phyloP scores from a whole-genome alignment of 2,888 invertebrate genomes.

The Synergus umbraculus region DNA sequence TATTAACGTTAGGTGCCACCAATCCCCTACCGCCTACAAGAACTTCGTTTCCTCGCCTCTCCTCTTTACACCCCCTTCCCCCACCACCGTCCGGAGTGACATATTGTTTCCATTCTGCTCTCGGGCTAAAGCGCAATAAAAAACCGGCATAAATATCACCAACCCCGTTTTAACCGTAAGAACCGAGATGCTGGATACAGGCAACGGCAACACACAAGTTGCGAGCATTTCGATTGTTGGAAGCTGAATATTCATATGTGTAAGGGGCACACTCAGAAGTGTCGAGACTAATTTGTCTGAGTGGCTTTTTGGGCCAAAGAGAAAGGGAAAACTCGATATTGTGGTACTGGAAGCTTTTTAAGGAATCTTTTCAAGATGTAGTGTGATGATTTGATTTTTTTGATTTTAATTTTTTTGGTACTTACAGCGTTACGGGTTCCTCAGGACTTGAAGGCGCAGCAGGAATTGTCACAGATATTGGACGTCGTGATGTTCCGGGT shows the following conservation, averaged over 20 bases:
- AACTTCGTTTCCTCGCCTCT: constrained; percentile 59
- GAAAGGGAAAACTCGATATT: constrained; percentile 48
- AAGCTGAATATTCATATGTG: constrained; percentile 45
- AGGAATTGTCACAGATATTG: constrained; percentile 65
- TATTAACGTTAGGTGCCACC: constrained; percentile 69
- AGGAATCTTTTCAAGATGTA: not conserved
- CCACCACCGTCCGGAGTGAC: constrained; percentile 63
- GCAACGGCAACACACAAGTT: constrained; percentile 42
- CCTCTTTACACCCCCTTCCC: constrained; percentile 45
- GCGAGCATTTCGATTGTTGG: constrained; percentile 27
- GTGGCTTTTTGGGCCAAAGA: constrained; percentile 72
- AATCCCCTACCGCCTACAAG: constrained; percentile 67
- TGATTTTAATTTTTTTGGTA: constrained; percentile 54
- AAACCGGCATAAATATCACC: constrained; percentile 75
- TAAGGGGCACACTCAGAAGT: constrained; percentile 43
- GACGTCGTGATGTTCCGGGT: constrained; percentile 73
- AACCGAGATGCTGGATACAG: constrained; percentile 62
- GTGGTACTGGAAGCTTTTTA: not conserved
- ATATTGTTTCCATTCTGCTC: constrained; percentile 76
- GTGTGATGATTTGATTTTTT: not conserved
- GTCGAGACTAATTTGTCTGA: constrained; percentile 74
- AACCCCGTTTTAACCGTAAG: constrained; percentile 61
- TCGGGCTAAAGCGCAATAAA: constrained; percentile 72
- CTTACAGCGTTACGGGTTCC: constrained; percentile 76
- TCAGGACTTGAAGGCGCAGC: constrained; percentile 73